Base-by-base conservation (phyloP, 2,888 invertebrate genomes). In the Chromoteleia sp. region DNA sequence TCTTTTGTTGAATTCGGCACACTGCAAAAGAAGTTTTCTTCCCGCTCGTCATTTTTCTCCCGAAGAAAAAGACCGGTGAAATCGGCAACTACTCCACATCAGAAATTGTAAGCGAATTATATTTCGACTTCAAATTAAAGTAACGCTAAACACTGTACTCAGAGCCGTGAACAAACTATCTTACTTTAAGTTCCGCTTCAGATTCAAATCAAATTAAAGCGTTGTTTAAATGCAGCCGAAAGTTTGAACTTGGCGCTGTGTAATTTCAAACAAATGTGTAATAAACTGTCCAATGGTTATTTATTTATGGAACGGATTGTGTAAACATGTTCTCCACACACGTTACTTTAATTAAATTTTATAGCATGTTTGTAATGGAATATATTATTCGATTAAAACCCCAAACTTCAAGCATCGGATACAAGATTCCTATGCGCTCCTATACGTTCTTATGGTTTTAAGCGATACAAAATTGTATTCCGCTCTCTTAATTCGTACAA, bases 1-100 rank as follows among this genome's bases (percentile, higher is more conserved):
- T 77, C 65, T 65, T 63, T 77, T 71, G 77, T 77, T 70, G 63
- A 58, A 63, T 70, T 70, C 56, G 63, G 63, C 25, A 56, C 29
- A 50, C 10, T 19, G 58, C 48, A 67, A 75, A 70, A 76, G 61
- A 65, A 15, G 56, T 56, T 63, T 61, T 56, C 30, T 54, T 61
- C 21, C 48, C 43, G 68, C 52, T 45, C 17, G 29, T 63, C 52
- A 54, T 63, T 25, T 73, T 33, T 54, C 50, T 71, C 12, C 39
- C 25, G 21, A 12, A 4, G 48, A 21, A 19, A 52, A 39, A 58
- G 29, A 29, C 12, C 33, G n/a, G 19, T 12, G 54, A 43, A 61
- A 73, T 73, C 63, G 33, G 33, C 63, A 29, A 43, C 54, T 54
- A 54, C 63, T 52, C 19, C 21, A 25, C 63, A 45, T 73, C 50